Evolutionary conservation across 2,888 invertebrate genomes (phyloP).

Genomic region (Metallyticus violacea): DNA sequence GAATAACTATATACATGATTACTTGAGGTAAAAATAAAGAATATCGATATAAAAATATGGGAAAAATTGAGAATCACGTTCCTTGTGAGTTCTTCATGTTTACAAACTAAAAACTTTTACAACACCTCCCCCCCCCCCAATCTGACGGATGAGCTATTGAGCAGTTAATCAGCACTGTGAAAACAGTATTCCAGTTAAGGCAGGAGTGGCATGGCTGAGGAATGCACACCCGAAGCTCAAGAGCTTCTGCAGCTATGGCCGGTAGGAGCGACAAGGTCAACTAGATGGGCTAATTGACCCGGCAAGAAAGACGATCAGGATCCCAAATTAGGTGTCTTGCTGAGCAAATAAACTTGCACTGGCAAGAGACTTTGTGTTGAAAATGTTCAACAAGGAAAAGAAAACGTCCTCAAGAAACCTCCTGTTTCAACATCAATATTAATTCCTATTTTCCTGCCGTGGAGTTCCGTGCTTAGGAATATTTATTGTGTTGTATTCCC

Average conservation of each 20-base stretch:
- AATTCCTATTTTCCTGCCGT: background rate
- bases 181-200: background rate
- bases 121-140: no score
- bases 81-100: no score
- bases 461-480: background rate
- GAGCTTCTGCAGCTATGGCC: background rate
- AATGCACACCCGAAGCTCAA: background rate
- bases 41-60: no score
- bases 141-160: no score
- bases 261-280: constrained; percentile 18
- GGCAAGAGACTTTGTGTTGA: background rate
- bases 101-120: no score
- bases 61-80: no score
- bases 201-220: background rate
- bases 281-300: constrained; percentile 28
- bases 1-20: no score
- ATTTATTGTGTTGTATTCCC: background rate
- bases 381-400: background rate
- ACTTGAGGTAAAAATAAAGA: no score
- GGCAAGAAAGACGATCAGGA: constrained; percentile 13
- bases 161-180: no score
- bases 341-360: constrained; percentile 13
- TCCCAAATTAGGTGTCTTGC: constrained; percentile 25
- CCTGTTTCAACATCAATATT: no score
- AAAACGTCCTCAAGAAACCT: background rate